Evolutionary conservation across 1,140 invertebrate genomes (phyloP).

Genomic region (Rhopalosiphum padi): DNA sequence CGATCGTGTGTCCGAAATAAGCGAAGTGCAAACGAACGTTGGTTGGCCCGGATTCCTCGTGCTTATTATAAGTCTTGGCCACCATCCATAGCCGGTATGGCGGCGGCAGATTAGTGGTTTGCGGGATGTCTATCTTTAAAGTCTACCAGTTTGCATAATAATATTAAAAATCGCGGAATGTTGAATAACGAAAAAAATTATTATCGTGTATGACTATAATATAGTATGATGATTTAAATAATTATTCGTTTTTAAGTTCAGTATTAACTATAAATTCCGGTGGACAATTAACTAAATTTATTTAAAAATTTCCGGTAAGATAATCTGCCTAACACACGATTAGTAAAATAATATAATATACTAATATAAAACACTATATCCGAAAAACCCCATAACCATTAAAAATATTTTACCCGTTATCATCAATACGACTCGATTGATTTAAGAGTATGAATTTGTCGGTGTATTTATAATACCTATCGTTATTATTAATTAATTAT

Average conservation of each 20-base stretch:
- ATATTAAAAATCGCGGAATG: background rate
- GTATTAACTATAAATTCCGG: no score
- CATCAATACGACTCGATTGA: background rate
- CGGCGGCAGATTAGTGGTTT: background rate
- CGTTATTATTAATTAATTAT: background rate
- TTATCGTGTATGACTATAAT: background rate
- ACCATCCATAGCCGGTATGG: slow-evolving; percentile 25
- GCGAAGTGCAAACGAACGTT: slow-evolving; percentile 40
- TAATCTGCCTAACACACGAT: background rate
- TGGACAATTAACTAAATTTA: background rate
- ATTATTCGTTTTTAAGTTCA: background rate
- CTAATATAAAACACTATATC: background rate
- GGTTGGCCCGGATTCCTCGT: slow-evolving; percentile 53
- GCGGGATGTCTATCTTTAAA: slow-evolving; percentile 33
- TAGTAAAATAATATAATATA: background rate
- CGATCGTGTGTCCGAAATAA: slow-evolving; percentile 48
- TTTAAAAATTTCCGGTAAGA: background rate
- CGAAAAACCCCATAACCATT: background rate
- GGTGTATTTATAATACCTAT: background rate
- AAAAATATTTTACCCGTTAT: background rate
- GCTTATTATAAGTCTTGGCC: slow-evolving; percentile 51
- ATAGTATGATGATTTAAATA: background rate
- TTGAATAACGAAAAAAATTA: background rate
- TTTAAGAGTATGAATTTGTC: background rate
- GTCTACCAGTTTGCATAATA: background rate